These are phyloP conservation scores for Camelus bactrianus DNA, from an alignment of 2,113 vertebrate genomes.

Conservation along the genomic window DNA sequence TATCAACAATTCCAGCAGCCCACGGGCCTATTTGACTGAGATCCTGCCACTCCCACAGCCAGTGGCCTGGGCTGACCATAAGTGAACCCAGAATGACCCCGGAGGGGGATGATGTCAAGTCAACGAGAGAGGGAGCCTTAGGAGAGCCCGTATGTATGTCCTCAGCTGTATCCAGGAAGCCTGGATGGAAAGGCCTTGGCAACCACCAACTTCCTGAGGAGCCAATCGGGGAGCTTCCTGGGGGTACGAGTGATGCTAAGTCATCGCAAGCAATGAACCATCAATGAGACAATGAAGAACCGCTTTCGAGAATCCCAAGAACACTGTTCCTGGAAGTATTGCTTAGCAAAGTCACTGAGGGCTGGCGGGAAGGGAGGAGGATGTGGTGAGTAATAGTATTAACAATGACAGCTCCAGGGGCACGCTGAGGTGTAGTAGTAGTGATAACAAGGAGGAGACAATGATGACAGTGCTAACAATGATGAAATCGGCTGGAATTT, in stretches of 20 bases:
- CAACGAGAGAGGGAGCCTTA: background rate
- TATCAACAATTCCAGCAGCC: constrained; percentile 13
- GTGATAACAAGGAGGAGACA: background rate
- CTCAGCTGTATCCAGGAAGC: constrained; percentile 38
- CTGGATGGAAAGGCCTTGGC: background rate
- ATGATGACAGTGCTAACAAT: background rate
- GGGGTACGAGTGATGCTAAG: background rate
- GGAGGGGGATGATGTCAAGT: background rate
- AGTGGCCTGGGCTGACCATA: background rate
- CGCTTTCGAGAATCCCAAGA: constrained; percentile 19
- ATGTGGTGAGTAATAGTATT: constrained; percentile 33
- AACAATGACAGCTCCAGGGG: background rate
- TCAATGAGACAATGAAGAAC: constrained; percentile 11
- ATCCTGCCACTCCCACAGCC: background rate
- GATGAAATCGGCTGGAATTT: background rate
- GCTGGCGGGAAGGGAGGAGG: background rate
- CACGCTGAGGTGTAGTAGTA: background rate
- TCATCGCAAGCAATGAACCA: background rate
- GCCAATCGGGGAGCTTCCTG: background rate
- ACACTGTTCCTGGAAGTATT: constrained; percentile 57
- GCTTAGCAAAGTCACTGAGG: constrained; percentile 31
- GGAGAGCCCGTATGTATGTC: constrained; percentile 39
- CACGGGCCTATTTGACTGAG: background rate
- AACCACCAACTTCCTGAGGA: background rate
- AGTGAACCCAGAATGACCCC: background rate